These are phyloP conservation scores for Zaprionus vittiger DNA, from an alignment of 1,140 invertebrate species.

Conservation along the genomic window DNA sequence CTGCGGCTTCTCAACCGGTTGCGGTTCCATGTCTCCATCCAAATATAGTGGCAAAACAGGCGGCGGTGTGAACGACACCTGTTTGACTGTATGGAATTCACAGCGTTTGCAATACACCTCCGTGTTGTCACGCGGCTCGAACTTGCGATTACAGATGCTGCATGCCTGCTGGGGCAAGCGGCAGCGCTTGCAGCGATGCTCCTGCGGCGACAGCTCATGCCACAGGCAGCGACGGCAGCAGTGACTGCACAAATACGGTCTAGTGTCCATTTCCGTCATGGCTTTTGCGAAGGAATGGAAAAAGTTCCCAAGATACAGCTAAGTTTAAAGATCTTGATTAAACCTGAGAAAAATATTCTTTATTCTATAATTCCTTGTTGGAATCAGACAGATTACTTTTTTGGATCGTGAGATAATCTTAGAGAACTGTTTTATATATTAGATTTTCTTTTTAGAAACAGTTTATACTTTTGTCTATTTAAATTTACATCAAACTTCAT, in stretches of 20 bases:
- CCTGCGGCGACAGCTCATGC: constrained; percentile 41
- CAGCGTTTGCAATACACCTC: constrained; percentile 53
- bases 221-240: constrained; percentile 45
- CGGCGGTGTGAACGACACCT: constrained; percentile 17
- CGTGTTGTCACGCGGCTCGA: constrained; percentile 32
- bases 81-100: constrained; percentile 42
- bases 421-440: not conserved
- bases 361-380: not conserved
- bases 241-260: constrained; percentile 42
- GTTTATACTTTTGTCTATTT: not conserved
- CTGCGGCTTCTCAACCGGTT: not conserved
- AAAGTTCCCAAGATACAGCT: too few relatives aligned
- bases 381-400: too few relatives aligned
- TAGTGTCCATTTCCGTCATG: constrained; percentile 9
- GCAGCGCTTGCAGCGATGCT: constrained; percentile 49
- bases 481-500: too few relatives aligned
- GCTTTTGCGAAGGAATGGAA: too few relatives aligned
- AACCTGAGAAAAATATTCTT: not conserved
- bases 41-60: constrained; percentile 2
- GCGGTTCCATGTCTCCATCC: not conserved
- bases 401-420: too few relatives aligned
- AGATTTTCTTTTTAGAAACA: too few relatives aligned
- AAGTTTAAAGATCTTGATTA: not conserved
- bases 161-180: constrained; percentile 27
- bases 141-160: constrained; percentile 41